Base-by-base conservation (phyloP, 2,797 vertebrate genomes). In the Nannoperca australis region DNA sequence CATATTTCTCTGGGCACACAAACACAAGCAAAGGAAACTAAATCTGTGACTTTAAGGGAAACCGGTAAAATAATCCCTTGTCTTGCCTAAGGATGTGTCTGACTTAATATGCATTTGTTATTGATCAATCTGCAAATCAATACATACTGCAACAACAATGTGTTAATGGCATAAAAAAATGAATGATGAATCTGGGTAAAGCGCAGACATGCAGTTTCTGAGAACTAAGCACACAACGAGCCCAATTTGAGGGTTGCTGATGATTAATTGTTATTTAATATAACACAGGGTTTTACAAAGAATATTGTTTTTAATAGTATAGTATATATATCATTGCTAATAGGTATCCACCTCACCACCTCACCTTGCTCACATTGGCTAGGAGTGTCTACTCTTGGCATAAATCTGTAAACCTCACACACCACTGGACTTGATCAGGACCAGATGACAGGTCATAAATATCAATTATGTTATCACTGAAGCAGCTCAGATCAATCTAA, bases 401-500 rank as follows among this genome's bases (percentile, higher is more conserved):
- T 54, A 9, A 44, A 49, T 79, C 42, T 76, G 36, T 69, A 77
- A 70, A 49, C n/a, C 66, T 56, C 49, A 14, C 74, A 78, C 40
- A 44, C 34, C 47, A 36, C 78, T 68, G 58, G 44, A 54, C 54
- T 24, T 50, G 34, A 69, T 73, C 64, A 63, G 61, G 32, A 71
- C 70, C 61, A 55, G 49, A 79, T 81, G 71, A 54, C 38, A 30
- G 44, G 47, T 86, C 50, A 74, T 86, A 81, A 81, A 78, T 87
- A 82, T 83, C 66, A 80, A 79, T 81, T 70, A 68, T 73, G 50
- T 61, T 78, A 73, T 66, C 40, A 68, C 51, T 63, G 59, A 88
- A 66, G 36, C n/a, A 10, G 13, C 45, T 72, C 15, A 36, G 30
- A 77, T 80, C 62, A 62, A 65, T 80, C 59, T 47, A 27, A 67